Percentiles rank a stretch among this genome's conserved stretches.
Evolutionary conservation across 2,113 vertebrate species (phyloP).

Genomic region (Barbus barbus): DNA sequence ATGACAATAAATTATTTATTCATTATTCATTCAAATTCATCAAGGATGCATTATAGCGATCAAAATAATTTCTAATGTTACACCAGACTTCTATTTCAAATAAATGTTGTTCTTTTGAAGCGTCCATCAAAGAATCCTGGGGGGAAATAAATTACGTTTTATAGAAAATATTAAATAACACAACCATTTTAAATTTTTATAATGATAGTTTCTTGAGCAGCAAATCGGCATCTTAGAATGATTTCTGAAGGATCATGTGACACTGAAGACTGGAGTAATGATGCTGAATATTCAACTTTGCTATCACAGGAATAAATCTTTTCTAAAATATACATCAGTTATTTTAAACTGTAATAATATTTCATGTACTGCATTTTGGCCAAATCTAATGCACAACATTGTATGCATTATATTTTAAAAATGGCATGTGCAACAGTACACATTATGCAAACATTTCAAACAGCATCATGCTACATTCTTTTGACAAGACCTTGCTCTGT

Average conservation of each 20-base stretch:
- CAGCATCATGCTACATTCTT: neutral
- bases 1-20: too few relatives aligned
- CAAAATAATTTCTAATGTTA: too few relatives aligned
- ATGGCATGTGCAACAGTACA: neutral
- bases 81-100: neutral
- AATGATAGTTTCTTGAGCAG: neutral
- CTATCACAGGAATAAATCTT: too few relatives aligned
- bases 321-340: neutral
- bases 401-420: neutral
- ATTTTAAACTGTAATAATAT: neutral
- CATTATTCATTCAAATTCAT: too few relatives aligned
- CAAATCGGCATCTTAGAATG: neutral
- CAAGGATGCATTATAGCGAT: too few relatives aligned
- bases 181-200: neutral
- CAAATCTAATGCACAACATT: neutral
- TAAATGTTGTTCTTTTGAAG: too few relatives aligned
- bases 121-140: neutral
- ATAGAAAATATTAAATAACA: neutral
- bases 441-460: neutral
- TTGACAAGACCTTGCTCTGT: neutral
- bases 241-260: conserved; percentile 1
- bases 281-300: neutral
- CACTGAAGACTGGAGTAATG: neutral
- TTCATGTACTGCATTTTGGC: neutral
- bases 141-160: too few relatives aligned